Percentiles rank a stretch among this genome's conserved stretches.
phyloP scores from a whole-genome alignment of 2,888 invertebrate species.

The Dione vanillae region DNA sequence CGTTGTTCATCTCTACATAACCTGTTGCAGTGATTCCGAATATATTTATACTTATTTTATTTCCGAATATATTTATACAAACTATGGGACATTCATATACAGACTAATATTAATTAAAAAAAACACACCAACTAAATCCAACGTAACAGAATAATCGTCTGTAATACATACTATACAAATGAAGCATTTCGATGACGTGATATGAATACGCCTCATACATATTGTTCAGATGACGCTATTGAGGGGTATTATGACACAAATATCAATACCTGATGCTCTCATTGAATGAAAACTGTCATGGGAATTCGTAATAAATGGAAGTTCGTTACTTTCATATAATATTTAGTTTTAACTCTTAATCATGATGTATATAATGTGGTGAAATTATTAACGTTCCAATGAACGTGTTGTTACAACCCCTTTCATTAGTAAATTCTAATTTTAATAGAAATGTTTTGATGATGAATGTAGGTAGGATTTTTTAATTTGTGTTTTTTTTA shows the following conservation, averaged over 20 bases:
- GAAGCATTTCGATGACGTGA: neutral
- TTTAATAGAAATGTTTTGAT: neutral
- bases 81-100: neutral
- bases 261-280: slow-evolving; percentile 12
- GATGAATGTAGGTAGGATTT: no score
- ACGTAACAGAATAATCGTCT: neutral
- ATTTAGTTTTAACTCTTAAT: slow-evolving; percentile 1
- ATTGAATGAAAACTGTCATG: neutral
- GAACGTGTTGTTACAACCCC: neutral
- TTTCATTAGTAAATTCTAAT: slow-evolving; percentile 1
- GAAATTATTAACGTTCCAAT: neutral
- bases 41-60: no score
- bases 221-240: slow-evolving; percentile 15
- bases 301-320: neutral
- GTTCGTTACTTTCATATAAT: slow-evolving; percentile 8
- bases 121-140: slow-evolving; percentile 1
- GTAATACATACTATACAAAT: neutral
- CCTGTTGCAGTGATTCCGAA: no score
- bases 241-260: slow-evolving; percentile 20
- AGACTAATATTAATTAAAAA: slow-evolving; percentile 15
- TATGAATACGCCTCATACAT: neutral
- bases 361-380: neutral
- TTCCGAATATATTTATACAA: no score
- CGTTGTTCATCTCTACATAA: no score
- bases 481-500: no score